phyloP scores from a whole-genome alignment of 2,113 vertebrate genomes.

The Aphelocoma coerulescens region DNA sequence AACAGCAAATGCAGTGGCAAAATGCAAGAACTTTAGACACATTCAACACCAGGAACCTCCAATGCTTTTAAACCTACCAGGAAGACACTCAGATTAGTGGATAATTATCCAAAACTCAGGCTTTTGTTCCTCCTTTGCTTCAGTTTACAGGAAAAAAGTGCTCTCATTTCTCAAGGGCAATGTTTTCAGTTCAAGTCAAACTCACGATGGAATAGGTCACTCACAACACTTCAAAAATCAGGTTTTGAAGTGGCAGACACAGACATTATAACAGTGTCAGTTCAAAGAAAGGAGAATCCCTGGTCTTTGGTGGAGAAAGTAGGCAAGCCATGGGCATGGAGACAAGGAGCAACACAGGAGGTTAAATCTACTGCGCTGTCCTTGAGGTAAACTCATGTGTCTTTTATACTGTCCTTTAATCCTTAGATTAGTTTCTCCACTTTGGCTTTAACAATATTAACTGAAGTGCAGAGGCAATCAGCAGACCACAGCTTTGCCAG shows the following conservation, averaged over 20 bases:
- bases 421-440: background rate
- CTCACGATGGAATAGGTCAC: background rate
- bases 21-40: background rate
- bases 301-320: background rate
- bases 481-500: background rate
- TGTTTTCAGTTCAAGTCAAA: background rate
- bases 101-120: background rate
- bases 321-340: background rate
- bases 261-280: background rate
- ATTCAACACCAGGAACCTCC: background rate
- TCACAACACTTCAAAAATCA: background rate
- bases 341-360: background rate
- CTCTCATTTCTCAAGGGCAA: background rate
- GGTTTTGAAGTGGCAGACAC: background rate
- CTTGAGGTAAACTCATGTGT: background rate
- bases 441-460: slow-evolving; percentile 14
- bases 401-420: background rate
- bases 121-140: background rate
- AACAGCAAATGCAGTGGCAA: background rate
- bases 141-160: background rate
- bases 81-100: background rate
- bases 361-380: background rate
- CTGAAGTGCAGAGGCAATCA: background rate
- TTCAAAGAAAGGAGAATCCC: background rate
- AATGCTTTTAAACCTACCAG: background rate